phyloP scores from a whole-genome alignment of 1,140 invertebrate species.

The Trichonephila clavipes region DNA sequence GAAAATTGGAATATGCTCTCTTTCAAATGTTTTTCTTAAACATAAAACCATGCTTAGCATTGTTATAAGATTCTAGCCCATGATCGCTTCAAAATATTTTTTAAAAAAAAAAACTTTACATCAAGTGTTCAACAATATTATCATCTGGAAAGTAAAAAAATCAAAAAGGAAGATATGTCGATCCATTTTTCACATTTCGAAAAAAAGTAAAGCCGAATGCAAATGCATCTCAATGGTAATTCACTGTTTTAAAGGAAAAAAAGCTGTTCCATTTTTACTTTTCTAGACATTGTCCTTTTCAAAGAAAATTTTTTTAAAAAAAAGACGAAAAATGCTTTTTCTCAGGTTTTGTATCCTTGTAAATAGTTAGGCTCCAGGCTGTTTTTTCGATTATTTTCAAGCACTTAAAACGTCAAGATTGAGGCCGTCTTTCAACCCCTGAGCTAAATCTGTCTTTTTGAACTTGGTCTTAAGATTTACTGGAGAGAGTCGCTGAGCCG shows the following conservation, averaged over 20 bases:
- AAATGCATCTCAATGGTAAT: no score
- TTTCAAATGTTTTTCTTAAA: no score
- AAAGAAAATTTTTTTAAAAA: not conserved
- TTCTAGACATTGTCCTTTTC: not conserved
- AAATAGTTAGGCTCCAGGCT: not conserved
- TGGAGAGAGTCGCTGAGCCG: not conserved
- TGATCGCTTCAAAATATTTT: no score
- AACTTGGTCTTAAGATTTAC: not conserved
- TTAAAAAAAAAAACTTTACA: no score
- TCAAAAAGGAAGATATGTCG: no score
- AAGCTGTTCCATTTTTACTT: not conserved
- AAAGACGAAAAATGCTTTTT: not conserved
- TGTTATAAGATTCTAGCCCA: no score
- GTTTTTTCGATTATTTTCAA: not conserved
- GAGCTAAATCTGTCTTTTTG: constrained; percentile 5
- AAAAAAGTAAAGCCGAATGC: no score
- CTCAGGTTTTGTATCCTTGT: not conserved
- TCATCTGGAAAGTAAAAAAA: no score
- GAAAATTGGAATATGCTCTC: no score
- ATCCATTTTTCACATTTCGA: no score
- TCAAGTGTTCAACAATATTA: no score
- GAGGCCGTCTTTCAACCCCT: not conserved
- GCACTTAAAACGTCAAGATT: not conserved
- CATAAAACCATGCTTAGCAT: no score
- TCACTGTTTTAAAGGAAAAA: not conserved